Percentiles rank a stretch among this genome's conserved stretches.
Conservation (phyloP, 2,797 vertebrate genomes). For the Anabacerthia variegaticeps region DNA sequence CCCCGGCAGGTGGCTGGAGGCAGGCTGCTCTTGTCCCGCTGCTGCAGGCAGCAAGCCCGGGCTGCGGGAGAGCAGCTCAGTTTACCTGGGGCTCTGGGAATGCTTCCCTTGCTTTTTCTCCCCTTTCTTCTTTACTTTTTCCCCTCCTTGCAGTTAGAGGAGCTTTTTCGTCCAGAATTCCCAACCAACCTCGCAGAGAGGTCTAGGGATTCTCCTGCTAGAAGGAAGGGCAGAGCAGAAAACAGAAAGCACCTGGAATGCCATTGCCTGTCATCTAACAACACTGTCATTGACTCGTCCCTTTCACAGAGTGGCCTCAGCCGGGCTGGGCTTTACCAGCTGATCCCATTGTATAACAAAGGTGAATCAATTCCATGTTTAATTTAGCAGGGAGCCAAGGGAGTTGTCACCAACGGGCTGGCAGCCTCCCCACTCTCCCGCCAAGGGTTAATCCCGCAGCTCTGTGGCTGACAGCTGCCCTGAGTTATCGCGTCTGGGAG, state of each 20-base stretch:
- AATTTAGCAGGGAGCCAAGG: constrained; percentile 52
- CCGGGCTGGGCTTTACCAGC: neutral
- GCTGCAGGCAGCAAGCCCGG: neutral
- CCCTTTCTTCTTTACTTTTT: rapidly evolving
- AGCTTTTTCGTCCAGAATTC: neutral
- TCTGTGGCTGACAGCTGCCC: constrained; percentile 23
- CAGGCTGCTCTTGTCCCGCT: neutral
- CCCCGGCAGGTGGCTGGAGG: constrained; percentile 52
- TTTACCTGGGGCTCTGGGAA: neutral
- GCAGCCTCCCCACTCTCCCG: neutral
- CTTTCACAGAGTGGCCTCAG: neutral
- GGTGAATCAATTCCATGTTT: constrained; percentile 56
- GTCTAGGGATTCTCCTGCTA: neutral
- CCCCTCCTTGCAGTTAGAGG: neutral
- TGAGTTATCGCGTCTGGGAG: neutral
- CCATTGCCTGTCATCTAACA: neutral
- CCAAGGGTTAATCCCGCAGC: constrained; percentile 39
- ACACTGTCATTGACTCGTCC: neutral
- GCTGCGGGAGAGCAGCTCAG: neutral
- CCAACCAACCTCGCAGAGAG: neutral
- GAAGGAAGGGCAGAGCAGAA: neutral
- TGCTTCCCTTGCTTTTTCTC: neutral
- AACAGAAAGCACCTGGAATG: neutral
- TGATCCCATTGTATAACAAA: constrained; percentile 29
- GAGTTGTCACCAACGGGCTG: constrained; percentile 27